Evolutionary conservation across 2,888 invertebrate genomes (phyloP).

Genomic region (Rhopalosiphum nymphaeae): DNA sequence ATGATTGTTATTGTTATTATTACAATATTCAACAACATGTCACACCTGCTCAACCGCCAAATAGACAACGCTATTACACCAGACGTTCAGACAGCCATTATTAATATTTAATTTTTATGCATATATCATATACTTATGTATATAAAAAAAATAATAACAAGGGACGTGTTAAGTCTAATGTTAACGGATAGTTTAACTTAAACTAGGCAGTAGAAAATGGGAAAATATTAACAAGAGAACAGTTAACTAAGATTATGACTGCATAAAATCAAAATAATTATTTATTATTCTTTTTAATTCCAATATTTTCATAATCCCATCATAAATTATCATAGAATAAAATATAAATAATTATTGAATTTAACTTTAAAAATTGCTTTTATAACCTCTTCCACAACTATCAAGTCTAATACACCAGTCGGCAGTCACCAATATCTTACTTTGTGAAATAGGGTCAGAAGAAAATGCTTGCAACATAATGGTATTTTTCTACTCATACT

Average conservation of each 20-base stretch:
- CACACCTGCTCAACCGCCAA: background rate
- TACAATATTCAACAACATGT: background rate
- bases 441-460: background rate
- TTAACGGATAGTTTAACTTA: background rate
- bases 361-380: background rate
- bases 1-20: background rate
- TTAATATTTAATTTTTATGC: background rate
- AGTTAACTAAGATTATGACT: background rate
- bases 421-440: background rate
- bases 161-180: background rate
- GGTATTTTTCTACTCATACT: background rate
- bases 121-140: background rate
- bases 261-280: background rate
- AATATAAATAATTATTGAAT: background rate
- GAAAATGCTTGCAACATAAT: background rate
- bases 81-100: background rate
- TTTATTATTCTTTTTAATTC: background rate
- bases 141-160: too few relatives aligned
- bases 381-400: background rate
- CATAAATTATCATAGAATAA: background rate
- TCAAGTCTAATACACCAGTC: background rate
- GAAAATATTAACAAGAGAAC: background rate
- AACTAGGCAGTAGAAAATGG: background rate
- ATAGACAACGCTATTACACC: background rate
- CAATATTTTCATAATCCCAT: background rate